Percentiles rank a stretch among this genome's conserved stretches.
Evolutionary conservation across 2,888 invertebrate genomes (phyloP).

Genomic region (Ceriagrion tenellum): DNA sequence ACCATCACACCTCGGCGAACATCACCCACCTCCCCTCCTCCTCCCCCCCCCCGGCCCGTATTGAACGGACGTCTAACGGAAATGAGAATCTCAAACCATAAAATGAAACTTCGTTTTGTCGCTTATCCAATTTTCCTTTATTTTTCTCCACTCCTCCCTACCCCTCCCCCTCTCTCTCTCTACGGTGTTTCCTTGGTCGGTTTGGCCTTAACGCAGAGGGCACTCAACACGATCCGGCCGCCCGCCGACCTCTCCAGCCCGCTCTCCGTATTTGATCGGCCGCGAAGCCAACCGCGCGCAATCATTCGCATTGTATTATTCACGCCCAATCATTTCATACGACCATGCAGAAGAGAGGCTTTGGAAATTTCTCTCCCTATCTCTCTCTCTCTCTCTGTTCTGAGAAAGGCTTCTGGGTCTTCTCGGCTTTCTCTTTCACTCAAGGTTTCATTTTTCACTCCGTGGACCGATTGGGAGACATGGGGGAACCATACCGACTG

Average conservation of each 20-base stretch:
- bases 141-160: too few relatives aligned
- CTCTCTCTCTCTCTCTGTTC: background rate
- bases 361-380: background rate
- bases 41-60: background rate
- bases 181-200: background rate
- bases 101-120: background rate
- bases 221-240: too few relatives aligned
- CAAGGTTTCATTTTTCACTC: too few relatives aligned
- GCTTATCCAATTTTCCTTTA: conserved; percentile 11
- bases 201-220: background rate
- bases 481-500: too few relatives aligned
- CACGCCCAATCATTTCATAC: conserved; percentile 10
- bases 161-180: too few relatives aligned
- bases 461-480: too few relatives aligned
- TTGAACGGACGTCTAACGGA: background rate
- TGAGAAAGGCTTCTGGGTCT: background rate
- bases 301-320: background rate
- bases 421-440: background rate
- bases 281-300: background rate
- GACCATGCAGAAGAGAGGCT: background rate
- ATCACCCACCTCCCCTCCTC: too few relatives aligned
- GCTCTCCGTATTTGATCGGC: background rate
- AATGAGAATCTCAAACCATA: conserved; percentile 34
- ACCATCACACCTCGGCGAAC: conserved; percentile 19
- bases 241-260: too few relatives aligned